Evolutionary conservation across 2,113 vertebrate genomes (phyloP), one percentile per base, ranked within the genome.

Genomic region (Menidia beryllina): DNA sequence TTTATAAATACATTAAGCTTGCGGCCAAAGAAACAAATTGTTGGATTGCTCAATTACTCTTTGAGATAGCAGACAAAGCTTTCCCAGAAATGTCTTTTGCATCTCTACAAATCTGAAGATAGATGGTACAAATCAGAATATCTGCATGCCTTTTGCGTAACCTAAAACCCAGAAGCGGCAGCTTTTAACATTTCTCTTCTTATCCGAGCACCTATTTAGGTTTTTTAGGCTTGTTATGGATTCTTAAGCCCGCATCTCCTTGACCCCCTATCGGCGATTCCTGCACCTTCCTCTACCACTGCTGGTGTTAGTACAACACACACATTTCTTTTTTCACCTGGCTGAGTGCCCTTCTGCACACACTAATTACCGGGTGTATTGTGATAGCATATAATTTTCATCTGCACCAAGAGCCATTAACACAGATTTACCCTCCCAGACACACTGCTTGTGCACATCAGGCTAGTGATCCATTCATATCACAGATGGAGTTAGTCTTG

Each of bases 401-500:
- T 74, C 56, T 45, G 48, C 82, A 81, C 48, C 52, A 66, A 39
- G 25, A 79, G 66, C 69, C 55, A 84, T 79, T 72, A 87, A 54
- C 43, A 34, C 65, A n/a, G 39, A 38, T 43, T 73, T 66, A 51
- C 71, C 55, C 38, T 60, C 2, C 8, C 20, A 27, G 50, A 73
- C 47, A 5, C 72, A 72, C 62, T 58, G 15, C 15, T 50, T 57
- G 53, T 61, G 69, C 60, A 21, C 38, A 76, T 77, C 58, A 72
- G 49, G 51, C 45, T 55, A 81, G 74, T 67, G 65, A 79, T 75
- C 76, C 77, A 73, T 83, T 83, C 76, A 73, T 5, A 36, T 48
- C n/a, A 21, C 76, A 85, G 79, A 82, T 86, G 78, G 76, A 86
- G 76, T 69, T 56, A 58, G 67, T 73, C 54, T 25, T 17, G 56